Evolutionary conservation across 2,797 vertebrate species (phyloP), one percentile per base, ranked within the genome.

Genomic region (Lepidocolaptes lacrymiger): DNA sequence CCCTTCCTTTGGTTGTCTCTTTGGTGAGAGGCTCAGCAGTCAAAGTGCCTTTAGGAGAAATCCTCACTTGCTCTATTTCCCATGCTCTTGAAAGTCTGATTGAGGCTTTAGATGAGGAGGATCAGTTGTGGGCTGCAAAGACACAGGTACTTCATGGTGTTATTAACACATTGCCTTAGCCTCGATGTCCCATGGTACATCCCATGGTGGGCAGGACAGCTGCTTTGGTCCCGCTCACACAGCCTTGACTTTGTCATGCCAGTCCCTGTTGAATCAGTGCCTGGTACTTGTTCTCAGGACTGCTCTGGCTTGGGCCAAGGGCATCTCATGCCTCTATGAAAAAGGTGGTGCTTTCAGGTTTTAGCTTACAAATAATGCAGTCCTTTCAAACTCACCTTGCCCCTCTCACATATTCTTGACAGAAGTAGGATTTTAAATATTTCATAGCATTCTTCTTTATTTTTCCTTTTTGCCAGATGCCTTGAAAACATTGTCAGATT

Each of bases 401-500:
- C 64, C 36, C 63, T 88, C 76, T 67, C 56, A 20, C 0, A 1
- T 62, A 51, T 76, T 86, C 85, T 77, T 89, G 88, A 94, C 73
- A 88, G 80, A 94, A 92, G 74, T 37, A 84, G 74, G 63, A 81
- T 96, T 95, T 93, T 88, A 90, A 96, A 95, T 96, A 93, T 94
- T 95, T 95, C 55, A 96, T 88, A 67, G 79, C 43, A 54, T 95
- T 95, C 83, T 88, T 95, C 71, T 91, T 92, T 92, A 74, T 79
- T 88, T 66, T 86, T 75, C 55, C 43, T 95, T 95, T 95, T 93
- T 92, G 59, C 91, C 91, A 79, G 88, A 86, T 91, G 91, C 71
- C 85, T 94, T 94, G 83, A 97, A 96, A 94, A 95, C 88, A 59
- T 59, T 95, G 91, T 96, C 95, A 95, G 88, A 90, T 93, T 96